A percentile compares a stretch with the other conserved stretches of the same genome.
Evolutionary conservation across 1,140 invertebrate genomes (phyloP).

Genomic region (Orchestia grillus): DNA sequence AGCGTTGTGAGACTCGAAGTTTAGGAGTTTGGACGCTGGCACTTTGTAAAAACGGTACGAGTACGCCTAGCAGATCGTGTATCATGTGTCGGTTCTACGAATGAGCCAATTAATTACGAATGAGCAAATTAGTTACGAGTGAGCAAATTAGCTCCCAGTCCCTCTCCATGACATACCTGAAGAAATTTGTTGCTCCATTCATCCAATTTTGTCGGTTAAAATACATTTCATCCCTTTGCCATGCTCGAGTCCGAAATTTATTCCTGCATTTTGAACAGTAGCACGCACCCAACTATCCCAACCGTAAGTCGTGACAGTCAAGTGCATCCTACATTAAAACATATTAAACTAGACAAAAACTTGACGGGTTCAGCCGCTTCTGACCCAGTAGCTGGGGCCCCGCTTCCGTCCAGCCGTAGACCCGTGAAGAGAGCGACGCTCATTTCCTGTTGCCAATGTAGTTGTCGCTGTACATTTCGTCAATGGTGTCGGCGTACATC

Average conservation of each 20-base stretch:
- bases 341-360: too few relatives aligned
- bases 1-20: not conserved
- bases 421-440: not conserved
- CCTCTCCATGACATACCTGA: not conserved
- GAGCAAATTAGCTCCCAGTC: not conserved
- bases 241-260: too few relatives aligned
- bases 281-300: not conserved
- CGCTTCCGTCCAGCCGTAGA: too few relatives aligned
- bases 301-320: too few relatives aligned
- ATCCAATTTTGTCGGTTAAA: too few relatives aligned
- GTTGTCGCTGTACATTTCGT: slow-evolving; percentile 60
- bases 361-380: not conserved
- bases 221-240: too few relatives aligned
- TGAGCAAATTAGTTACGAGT: not conserved
- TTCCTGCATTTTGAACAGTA: not conserved
- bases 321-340: too few relatives aligned
- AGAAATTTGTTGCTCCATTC: not conserved
- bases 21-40: not conserved
- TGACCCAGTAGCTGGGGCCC: not conserved
- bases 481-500: slow-evolving; percentile 70
- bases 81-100: not conserved
- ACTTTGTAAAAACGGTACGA: not conserved
- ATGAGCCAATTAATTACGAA: not conserved
- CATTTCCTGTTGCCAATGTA: not conserved
- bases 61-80: not conserved